Evolutionary conservation across 2,113 vertebrate genomes (phyloP), one percentile per base, ranked within the genome.

Genomic region (Ranitomeya imitator): DNA sequence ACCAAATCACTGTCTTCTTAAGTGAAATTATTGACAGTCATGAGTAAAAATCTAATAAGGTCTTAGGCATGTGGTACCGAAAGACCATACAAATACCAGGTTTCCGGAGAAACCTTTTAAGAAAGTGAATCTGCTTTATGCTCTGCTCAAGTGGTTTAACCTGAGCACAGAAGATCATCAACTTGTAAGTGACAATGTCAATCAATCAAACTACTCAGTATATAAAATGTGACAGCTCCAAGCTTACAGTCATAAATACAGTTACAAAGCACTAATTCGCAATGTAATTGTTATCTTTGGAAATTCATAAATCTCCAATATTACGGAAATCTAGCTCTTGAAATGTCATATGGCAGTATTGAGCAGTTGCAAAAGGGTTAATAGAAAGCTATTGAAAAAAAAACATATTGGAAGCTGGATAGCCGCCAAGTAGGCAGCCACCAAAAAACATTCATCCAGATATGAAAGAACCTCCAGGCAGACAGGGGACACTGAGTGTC

Each of bases 391-490:
- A 19, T 37, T 55, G 37, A 57, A 11, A 31, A 45, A 60, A 69
- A 59, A 80, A 57, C 51, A 71, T 80, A 65, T 71, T 23, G 52
- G n/a, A 65, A 51, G 45, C 60, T 13, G 65, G 86, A 54, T 23
- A 21, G n/a, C 51, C 60, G 52, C 52, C 78, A 82, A 81, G 26
- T 37, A 52, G 54, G 60, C 57, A 55, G 76, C 76, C 45, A 77
- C 73, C 85, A 73, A 59, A 67, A 81, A n/a, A 73, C 55, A 73
- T 73, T 73, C 65, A 87, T 73, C 79, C 11, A 54, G 74, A 82
- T 73, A 73, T 60, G 37, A 81, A 71, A 79, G 73, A 54, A 82
- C 78, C 86, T 59, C 79, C 61, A 82, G 78, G 86, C 74, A n/a
- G 76, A 79, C 61, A 52, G 76, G 74, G 76, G 74, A 86, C 74